Evolutionary conservation across 2,113 vertebrate genomes (phyloP), one percentile per base, ranked within the genome.

Genomic region (Atlantisia rogersi): DNA sequence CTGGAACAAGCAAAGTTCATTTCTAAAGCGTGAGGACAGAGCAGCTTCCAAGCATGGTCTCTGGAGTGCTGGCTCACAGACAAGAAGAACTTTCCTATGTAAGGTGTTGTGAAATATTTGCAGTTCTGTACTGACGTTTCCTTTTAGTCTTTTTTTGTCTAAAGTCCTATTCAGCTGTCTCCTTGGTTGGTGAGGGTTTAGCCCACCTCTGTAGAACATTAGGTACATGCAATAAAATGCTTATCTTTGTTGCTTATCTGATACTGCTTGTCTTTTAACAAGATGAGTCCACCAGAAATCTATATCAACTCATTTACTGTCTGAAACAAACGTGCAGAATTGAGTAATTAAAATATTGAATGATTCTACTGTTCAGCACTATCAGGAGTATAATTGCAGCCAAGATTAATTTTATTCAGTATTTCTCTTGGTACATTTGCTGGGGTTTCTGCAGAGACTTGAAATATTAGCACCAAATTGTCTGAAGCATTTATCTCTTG

Each of bases 401-500:
- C 50, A 88, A 78, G 29, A 35, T 70, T 78, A 63, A 85, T 81
- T 91, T 94, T 85, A 15, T 77, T 82, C 59, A 32, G 31, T 86
- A 79, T 93, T 91, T 97, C 50, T 85, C 60, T 92, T 76, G 15
- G 39, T 92, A 77, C 13, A 17, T 53, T 90, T 94, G 25, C 28
- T 20, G 46, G 17, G 85, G 73, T 77, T 86, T 83, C 77, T 92
- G 60, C 67, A 93, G 48, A 88, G 84, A 86, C 69, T 81, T 95
- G 78, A 90, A 95, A 90, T 92, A 64, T 91, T 78, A 97, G 46
- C 29, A 77, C 63, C 40, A 88, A 95, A 91, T 90, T 93, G 48
- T 88, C 78, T 94, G 84, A 83, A 93, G n/a, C 94, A 86, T 91
- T 95, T 95, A 93, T 95, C 59, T 92, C 71, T 93, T 97, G 91